Percentiles rank a stretch among this genome's conserved stretches.
These are phyloP conservation scores for Oxyura jamaicensis DNA, from an alignment of 2,113 vertebrate genomes.

Conservation along the genomic window DNA sequence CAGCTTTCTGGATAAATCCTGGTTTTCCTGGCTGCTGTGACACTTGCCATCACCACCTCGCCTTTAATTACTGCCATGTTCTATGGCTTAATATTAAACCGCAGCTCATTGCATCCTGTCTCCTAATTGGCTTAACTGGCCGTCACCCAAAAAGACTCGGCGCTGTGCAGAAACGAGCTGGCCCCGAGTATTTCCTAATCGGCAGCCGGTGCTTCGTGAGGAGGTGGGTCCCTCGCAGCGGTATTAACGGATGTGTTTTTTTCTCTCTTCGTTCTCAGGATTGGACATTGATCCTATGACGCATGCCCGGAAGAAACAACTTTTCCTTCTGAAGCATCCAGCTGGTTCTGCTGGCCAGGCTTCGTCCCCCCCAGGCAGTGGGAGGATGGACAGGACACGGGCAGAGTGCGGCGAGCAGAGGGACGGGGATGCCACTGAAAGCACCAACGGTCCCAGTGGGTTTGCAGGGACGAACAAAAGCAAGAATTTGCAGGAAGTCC, in stretches of 20 bases:
- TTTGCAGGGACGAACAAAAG: slow-evolving; percentile 32
- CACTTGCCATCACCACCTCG: not conserved
- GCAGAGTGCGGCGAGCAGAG: slow-evolving; percentile 47
- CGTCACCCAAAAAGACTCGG: not conserved
- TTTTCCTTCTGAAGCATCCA: slow-evolving; percentile 76
- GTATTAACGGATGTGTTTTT: slow-evolving; percentile 48
- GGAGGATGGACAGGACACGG: slow-evolving; percentile 72
- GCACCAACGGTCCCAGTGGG: not conserved
- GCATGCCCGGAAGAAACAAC: slow-evolving; percentile 80
- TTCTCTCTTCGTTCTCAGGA: slow-evolving; percentile 65
- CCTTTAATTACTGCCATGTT: not conserved
- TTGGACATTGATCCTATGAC: slow-evolving; percentile 78
- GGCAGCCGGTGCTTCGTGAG: not conserved
- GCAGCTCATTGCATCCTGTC: not conserved
- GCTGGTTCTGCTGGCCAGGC: slow-evolving; percentile 71
- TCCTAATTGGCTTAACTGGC: slow-evolving; percentile 44
- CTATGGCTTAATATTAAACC: not conserved
- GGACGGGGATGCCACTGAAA: slow-evolving; percentile 27
- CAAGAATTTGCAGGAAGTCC: slow-evolving; percentile 62
- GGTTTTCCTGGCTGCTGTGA: not conserved
- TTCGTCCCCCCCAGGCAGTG: slow-evolving; percentile 58
- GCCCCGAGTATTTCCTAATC: slow-evolving; percentile 1
- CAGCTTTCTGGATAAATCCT: rapidly evolving
- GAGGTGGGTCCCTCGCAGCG: not conserved
- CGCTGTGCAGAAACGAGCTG: not conserved